Evolutionary conservation across 1,140 invertebrate genomes (phyloP), one percentile per base, ranked within the genome.

Genomic region (Drosophila sucinea): DNA sequence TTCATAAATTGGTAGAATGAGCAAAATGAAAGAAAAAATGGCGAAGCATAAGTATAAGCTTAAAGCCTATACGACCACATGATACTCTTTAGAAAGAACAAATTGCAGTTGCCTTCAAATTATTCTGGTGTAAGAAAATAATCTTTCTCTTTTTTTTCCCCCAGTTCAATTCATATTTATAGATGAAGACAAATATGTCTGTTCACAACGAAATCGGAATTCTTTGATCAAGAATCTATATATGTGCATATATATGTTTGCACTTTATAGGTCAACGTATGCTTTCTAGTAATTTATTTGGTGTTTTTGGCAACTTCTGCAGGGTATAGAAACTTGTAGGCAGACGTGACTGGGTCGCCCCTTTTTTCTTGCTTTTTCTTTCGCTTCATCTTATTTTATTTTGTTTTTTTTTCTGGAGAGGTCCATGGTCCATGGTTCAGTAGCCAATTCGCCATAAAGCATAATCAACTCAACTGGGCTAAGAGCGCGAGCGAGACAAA

Each of bases 1-100:
- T 70, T 74, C 72, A 86, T 82, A 87, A 87, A 87, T 76, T 86
- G 79, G 76, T 51, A 51, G 44, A 51, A 23, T 51, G 44, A 51
- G 44, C 44, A 51, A 51, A 51, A 51, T 51, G 61, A 86, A 67
- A 86, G 77, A 72, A 65, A 70, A 68, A 77, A 74, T 35, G 33
- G 17, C 41, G 5, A 47, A 25, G 23, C 17, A 35, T 35, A 35
- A 35, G 33, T 47, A 7, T 38, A 25, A 47, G 17, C 27, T n/a
- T 63, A 54, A 38, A 33, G 47, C 25, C 25, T 29, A 27, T 7
- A 27, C 44, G 44, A 51, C 25, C 7, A 6, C 7, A 3, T 51
- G 3, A 51, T 51, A 51, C 44, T 7, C 44, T 27, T 51, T 27
- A 47, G 17, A 17, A 17, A 17, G 17, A 17, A 17, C 17, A 17